Conservation (phyloP, 2,888 invertebrate species). For the Augochlorella aurata region DNA sequence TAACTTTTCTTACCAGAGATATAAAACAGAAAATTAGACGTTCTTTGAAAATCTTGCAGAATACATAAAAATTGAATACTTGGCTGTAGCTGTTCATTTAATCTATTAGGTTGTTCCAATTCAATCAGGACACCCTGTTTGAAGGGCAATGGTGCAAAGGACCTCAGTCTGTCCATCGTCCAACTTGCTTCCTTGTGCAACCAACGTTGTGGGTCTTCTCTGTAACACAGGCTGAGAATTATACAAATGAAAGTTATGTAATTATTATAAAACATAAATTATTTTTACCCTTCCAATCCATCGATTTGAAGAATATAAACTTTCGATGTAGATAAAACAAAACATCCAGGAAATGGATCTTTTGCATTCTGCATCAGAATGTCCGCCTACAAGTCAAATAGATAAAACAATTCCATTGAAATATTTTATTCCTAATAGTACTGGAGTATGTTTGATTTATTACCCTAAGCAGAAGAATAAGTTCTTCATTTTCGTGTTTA, state of each 20-base stretch:
- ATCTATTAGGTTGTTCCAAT: slow-evolving; percentile 80
- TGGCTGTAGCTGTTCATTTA: slow-evolving; percentile 72
- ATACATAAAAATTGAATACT: slow-evolving; percentile 78
- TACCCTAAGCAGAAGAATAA: slow-evolving; percentile 83
- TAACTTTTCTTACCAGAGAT: slow-evolving; percentile 80
- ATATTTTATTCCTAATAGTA: background rate
- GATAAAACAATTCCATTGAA: background rate
- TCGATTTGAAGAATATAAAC: slow-evolving; percentile 83
- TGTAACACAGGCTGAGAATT: slow-evolving; percentile 56
- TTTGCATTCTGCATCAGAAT: slow-evolving; percentile 81
- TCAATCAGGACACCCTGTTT: slow-evolving; percentile 83
- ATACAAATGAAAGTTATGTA: background rate
- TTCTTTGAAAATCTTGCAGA: slow-evolving; percentile 83
- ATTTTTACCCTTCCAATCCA: slow-evolving; percentile 80
- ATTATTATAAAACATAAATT: background rate
- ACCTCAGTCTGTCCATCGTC: slow-evolving; percentile 82
- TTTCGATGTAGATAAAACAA: slow-evolving; percentile 83
- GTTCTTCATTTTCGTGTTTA: slow-evolving; percentile 83
- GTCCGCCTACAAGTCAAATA: slow-evolving; percentile 70
- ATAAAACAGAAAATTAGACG: slow-evolving; percentile 83
- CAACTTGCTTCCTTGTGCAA: slow-evolving; percentile 82
- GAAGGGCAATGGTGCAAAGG: slow-evolving; percentile 83
- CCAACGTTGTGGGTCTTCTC: slow-evolving; percentile 84
- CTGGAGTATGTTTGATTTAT: slow-evolving; percentile 53
- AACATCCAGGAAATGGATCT: slow-evolving; percentile 81